These are phyloP conservation scores for Gasteruption jaculator DNA, from an alignment of 2,888 invertebrate species.

Conservation along the genomic window DNA sequence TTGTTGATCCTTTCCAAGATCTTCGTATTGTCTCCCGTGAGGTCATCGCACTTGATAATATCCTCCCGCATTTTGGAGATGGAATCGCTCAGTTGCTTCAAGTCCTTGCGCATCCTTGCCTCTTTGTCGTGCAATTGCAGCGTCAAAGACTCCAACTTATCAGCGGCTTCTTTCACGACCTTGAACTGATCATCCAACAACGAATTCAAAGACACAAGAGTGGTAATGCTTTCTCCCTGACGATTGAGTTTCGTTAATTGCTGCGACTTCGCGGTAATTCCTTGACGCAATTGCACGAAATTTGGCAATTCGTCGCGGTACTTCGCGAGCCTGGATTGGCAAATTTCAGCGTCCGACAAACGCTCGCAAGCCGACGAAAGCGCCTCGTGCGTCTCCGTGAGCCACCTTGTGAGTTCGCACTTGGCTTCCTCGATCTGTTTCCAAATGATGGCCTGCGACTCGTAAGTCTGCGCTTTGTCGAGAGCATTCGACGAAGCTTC, in stretches of 20 bases:
- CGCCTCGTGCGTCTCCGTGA: constrained; percentile 74
- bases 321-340: constrained; percentile 72
- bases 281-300: constrained; percentile 71
- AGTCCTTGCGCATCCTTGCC: constrained; percentile 64
- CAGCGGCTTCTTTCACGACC: constrained; percentile 68
- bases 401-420: constrained; percentile 78
- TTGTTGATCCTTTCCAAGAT: constrained; percentile 74
- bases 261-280: constrained; percentile 73
- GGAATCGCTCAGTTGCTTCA: constrained; percentile 67
- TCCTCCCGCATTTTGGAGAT: constrained; percentile 74
- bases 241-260: constrained; percentile 75
- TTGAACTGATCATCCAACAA: constrained; percentile 73
- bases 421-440: constrained; percentile 85
- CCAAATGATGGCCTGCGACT: constrained; percentile 90
- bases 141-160: constrained; percentile 69
- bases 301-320: constrained; percentile 83
- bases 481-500: constrained; percentile 67
- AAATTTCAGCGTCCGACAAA: constrained; percentile 75
- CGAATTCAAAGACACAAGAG: constrained; percentile 63
- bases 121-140: constrained; percentile 72
- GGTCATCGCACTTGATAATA: constrained; percentile 84
- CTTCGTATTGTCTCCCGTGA: constrained; percentile 81
- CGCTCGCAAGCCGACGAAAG: constrained; percentile 73
- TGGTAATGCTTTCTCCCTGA: constrained; percentile 63
- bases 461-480: constrained; percentile 73